A percentile compares a stretch with the other conserved stretches of the same genome.
phyloP scores from a whole-genome alignment of 2,797 vertebrate species.

The Periparus ater region DNA sequence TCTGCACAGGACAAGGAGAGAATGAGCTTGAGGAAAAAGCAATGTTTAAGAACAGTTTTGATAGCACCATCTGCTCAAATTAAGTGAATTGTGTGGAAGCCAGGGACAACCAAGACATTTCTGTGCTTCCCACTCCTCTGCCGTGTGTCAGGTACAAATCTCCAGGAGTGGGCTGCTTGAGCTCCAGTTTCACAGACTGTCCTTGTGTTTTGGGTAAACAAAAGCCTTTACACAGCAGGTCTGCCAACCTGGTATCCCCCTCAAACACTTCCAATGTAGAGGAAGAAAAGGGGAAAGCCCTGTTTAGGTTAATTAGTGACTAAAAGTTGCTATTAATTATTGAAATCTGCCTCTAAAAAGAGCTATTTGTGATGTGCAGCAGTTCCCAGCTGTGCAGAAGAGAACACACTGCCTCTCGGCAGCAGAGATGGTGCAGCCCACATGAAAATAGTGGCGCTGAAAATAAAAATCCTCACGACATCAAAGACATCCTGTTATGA shows the following conservation, averaged over 20 bases:
- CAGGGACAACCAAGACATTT: background rate
- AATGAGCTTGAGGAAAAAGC: background rate
- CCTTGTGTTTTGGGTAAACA: background rate
- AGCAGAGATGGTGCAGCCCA: background rate
- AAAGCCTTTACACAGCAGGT: background rate
- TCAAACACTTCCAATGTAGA: background rate
- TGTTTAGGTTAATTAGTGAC: background rate
- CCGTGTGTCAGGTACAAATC: background rate
- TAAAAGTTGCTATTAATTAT: background rate
- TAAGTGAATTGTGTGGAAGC: background rate
- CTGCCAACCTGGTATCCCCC: background rate
- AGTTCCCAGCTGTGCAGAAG: slow-evolving; percentile 15
- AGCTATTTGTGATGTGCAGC: background rate
- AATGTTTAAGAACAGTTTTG: background rate
- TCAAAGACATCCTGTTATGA: slow-evolving; percentile 71
- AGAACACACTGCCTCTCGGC: background rate
- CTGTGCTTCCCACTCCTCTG: background rate
- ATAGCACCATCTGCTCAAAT: background rate
- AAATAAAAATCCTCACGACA: slow-evolving; percentile 65
- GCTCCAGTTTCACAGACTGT: background rate
- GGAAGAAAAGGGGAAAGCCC: background rate
- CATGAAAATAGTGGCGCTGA: slow-evolving; percentile 64
- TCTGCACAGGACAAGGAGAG: background rate
- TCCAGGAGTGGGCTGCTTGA: background rate
- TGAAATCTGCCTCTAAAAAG: background rate